These are phyloP conservation scores for Periparus ater DNA, from an alignment of 2,797 vertebrate species.

Conservation along the genomic window DNA sequence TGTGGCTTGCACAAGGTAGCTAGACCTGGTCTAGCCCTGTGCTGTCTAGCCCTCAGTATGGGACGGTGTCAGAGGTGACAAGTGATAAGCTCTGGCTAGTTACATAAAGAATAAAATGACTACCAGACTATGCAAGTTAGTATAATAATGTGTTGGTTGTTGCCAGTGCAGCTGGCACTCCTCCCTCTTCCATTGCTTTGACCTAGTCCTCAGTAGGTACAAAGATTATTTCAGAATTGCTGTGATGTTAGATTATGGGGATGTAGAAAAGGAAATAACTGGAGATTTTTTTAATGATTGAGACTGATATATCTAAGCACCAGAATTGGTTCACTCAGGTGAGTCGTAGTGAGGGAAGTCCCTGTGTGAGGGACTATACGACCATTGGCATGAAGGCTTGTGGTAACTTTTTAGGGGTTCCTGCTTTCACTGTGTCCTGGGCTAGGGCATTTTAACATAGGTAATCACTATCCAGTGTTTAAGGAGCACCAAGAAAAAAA, in stretches of 20 bases:
- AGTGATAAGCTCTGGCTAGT: background rate
- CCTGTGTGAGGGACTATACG: background rate
- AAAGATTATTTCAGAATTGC: background rate
- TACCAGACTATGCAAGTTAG: background rate
- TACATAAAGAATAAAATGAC: background rate
- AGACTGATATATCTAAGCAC: background rate
- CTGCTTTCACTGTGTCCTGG: background rate
- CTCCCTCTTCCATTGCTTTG: background rate
- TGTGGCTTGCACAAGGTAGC: background rate
- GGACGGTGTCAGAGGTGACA: background rate
- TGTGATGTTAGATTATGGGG: background rate
- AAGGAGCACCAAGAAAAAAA: background rate
- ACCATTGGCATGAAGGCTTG: background rate
- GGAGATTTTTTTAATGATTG: background rate
- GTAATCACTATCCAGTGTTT: background rate
- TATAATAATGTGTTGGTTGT: background rate
- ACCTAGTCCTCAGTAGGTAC: background rate
- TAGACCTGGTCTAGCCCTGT: background rate
- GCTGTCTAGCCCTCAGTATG: background rate
- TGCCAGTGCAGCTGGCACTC: background rate
- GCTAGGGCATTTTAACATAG: background rate
- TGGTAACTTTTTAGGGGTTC: background rate
- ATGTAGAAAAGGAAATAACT: background rate
- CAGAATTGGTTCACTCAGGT: background rate
- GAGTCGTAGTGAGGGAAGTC: background rate